Evolutionary conservation across 2,113 vertebrate genomes (phyloP), one percentile per base, ranked within the genome.

Genomic region (Hydrochoerus hydrochaeris): DNA sequence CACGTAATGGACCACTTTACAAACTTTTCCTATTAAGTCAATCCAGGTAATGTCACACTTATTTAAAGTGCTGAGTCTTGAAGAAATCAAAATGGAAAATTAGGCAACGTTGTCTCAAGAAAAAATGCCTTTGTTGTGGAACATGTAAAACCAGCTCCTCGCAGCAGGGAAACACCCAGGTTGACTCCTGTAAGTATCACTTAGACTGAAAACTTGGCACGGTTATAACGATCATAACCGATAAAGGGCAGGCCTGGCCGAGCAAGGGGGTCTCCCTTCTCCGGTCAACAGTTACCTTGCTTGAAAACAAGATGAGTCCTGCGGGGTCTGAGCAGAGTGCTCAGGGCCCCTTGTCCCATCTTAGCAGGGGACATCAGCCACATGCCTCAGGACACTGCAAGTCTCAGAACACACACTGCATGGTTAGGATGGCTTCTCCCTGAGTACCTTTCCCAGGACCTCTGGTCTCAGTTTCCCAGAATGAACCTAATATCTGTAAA

Each of bases 51-150:
- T 44, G 5, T 71, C 84, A 77, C 80, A 41, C 17, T 89, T 91
- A 65, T 62, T 95, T 96, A 82, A 88, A 97, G 85, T 38, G 96
- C 88, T 96, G 85, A 95, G 81, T 93, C 91, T 85, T 88, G 94
- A 83, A 52, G 88, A 95, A 96, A 92, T 86, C 84, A 78, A 95
- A 88, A 38, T 35, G 75, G 69, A 85, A 92, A 97, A 73, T 87
- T 44, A 67, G 96, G 90, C 22, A 46, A 54, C 69, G 49, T 49
- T 82, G 35, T 77, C 92, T 90, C 81, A 57, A 73, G 92, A 96
- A 95, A 97, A 85, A 32, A 80, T 75, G 60, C 44, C 38, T 65
- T n/a, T 14, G 69, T 78, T 82, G 87, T 3, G 49, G 54, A 88
- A 85, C 82, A 0, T 3, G 95, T 92, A 81, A 95, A 97, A 97